Percentiles rank a stretch among this genome's conserved stretches.
Evolutionary conservation across 2,113 vertebrate genomes (phyloP).

Genomic region (Solea solea): DNA sequence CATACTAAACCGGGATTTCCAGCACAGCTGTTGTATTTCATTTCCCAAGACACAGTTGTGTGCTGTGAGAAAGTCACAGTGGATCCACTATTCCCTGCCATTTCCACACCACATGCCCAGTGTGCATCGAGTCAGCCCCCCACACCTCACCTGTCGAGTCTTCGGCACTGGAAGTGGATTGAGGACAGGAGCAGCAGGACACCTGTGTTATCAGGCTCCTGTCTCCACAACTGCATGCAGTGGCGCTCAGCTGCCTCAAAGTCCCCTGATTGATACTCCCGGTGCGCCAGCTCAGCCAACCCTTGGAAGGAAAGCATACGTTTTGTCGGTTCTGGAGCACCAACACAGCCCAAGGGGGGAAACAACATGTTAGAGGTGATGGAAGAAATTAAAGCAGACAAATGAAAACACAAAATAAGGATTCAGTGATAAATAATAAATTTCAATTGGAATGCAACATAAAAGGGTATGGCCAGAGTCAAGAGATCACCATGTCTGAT

Average conservation of each 20-base stretch:
- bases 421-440: slow-evolving; percentile 17
- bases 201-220: slow-evolving; percentile 99
- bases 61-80: slow-evolving; percentile 21
- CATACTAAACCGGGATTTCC: background rate
- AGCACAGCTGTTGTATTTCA: background rate
- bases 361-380: slow-evolving; percentile 95
- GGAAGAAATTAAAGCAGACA: slow-evolving; percentile 84
- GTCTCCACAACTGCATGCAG: slow-evolving; percentile 99
- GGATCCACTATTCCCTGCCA: slow-evolving; percentile 17
- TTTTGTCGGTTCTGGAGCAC: slow-evolving; percentile 99
- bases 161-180: slow-evolving; percentile 99
- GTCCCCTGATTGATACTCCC: slow-evolving; percentile 99
- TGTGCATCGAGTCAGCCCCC: slow-evolving; percentile 13
- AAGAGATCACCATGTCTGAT: background rate
- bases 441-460: slow-evolving; percentile 8
- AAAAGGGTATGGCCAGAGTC: slow-evolving; percentile 6
- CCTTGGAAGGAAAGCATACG: slow-evolving; percentile 99
- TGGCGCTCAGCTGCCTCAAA: slow-evolving; percentile 99
- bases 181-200: slow-evolving; percentile 97
- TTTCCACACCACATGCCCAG: slow-evolving; percentile 26
- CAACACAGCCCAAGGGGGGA: slow-evolving; percentile 90
- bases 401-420: slow-evolving; percentile 63
- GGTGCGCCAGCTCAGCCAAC: slow-evolving; percentile 99
- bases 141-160: slow-evolving; percentile 93
- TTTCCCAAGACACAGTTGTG: slow-evolving; percentile 15